Evolutionary conservation across 2,888 invertebrate genomes (phyloP).

Genomic region (Leptopilina drosophilae): DNA sequence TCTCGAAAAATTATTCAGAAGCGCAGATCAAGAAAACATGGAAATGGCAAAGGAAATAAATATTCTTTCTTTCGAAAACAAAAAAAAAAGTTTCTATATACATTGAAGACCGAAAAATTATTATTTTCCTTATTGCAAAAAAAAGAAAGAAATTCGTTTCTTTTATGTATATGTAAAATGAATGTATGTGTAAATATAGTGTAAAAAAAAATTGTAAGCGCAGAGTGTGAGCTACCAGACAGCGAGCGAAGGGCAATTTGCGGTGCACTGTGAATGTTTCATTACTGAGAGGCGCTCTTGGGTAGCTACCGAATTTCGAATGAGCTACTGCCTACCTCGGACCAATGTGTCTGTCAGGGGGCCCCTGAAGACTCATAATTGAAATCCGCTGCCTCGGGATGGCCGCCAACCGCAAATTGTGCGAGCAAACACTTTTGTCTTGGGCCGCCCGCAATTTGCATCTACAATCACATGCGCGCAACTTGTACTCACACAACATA

Average conservation of each 20-base stretch:
- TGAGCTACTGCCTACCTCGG: conserved; percentile 68
- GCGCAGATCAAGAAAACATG: conserved; percentile 18
- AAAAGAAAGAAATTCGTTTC: conserved; percentile 65
- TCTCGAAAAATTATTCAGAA: conserved; percentile 35
- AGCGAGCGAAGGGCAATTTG: conserved; percentile 69
- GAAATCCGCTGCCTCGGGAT: conserved; percentile 74
- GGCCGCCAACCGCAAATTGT: conserved; percentile 72
- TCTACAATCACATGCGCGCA: conserved; percentile 57
- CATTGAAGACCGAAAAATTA: conserved; percentile 38
- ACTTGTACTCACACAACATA: neutral
- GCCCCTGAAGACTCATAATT: conserved; percentile 73
- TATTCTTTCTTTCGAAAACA: conserved; percentile 51
- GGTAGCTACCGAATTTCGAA: conserved; percentile 77
- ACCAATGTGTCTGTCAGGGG: conserved; percentile 61
- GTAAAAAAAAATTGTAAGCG: conserved; percentile 30
- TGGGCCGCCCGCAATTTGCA: conserved; percentile 70
- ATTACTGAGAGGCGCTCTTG: conserved; percentile 72
- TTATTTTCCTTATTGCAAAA: conserved; percentile 33
- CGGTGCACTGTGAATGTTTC: conserved; percentile 76
- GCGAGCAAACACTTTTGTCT: conserved; percentile 75
- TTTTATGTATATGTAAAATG: too few species aligned
- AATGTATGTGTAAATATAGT: conserved; percentile 55
- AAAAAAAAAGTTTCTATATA: conserved; percentile 59
- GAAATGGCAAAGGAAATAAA: conserved; percentile 67
- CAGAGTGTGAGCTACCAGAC: conserved; percentile 45